These are phyloP conservation scores for Venusia cambrica DNA, from an alignment of 2,888 invertebrate genomes.

Conservation along the genomic window DNA sequence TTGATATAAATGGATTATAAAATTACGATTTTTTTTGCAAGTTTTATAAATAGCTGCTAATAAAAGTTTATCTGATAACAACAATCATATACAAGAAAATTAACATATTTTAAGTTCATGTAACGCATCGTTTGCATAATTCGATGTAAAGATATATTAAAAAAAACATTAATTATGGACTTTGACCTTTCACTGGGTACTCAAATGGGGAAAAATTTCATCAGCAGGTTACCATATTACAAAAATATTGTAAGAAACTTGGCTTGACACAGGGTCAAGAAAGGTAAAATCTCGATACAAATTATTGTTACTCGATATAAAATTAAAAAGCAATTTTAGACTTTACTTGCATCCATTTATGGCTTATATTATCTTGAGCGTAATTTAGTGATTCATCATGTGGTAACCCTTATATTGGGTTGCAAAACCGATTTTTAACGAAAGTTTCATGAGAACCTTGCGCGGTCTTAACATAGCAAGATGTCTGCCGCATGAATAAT, in stretches of 20 bases:
- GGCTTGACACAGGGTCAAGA: slow-evolving; percentile 17
- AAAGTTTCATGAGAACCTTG: slow-evolving; percentile 34
- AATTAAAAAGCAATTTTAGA: too few relatives aligned
- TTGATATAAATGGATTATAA: too few relatives aligned
- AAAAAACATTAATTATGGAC: not conserved
- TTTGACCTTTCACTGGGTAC: slow-evolving; percentile 20
- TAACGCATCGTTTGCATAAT: slow-evolving; percentile 18
- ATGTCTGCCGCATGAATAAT: slow-evolving; percentile 17
- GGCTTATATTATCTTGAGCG: slow-evolving; percentile 13
- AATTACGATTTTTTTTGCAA: too few relatives aligned
- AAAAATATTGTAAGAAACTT: too few relatives aligned
- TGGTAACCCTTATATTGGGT: slow-evolving; percentile 31
- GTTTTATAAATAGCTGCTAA: not conserved
- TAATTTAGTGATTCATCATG: slow-evolving; percentile 27
- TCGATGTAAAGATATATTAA: slow-evolving; percentile 9
- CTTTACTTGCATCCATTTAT: slow-evolving; percentile 13
- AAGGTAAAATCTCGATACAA: too few relatives aligned
- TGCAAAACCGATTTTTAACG: slow-evolving; percentile 31
- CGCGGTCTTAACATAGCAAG: slow-evolving; percentile 13
- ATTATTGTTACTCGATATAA: too few relatives aligned
- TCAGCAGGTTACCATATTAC: slow-evolving; percentile 7
- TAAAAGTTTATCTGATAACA: slow-evolving; percentile 1
- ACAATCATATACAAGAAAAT: slow-evolving; percentile 5
- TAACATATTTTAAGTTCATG: slow-evolving; percentile 2
- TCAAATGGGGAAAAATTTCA: slow-evolving; percentile 9